Evolutionary conservation across 2,113 vertebrate genomes (phyloP).

Genomic region (Pterocles gutturalis): DNA sequence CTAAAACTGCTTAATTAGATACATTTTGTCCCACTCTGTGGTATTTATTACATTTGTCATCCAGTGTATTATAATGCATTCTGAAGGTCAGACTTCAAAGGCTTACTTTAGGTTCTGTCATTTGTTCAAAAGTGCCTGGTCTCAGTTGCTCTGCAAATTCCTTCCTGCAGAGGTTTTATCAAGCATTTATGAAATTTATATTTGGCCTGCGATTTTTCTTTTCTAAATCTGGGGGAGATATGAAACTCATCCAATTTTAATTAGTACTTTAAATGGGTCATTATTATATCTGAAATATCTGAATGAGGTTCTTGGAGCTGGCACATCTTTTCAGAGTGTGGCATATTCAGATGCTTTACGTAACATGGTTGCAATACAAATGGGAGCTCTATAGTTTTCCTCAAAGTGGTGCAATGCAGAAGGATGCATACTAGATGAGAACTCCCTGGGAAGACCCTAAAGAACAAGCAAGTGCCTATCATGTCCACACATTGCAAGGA

Average conservation of each 20-base stretch:
- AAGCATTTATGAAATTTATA: constrained; percentile 40
- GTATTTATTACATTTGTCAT: constrained; percentile 4
- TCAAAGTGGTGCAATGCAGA: not conserved
- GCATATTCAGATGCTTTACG: not conserved
- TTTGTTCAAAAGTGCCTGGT: not conserved
- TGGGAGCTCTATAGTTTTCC: not conserved
- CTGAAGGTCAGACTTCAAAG: constrained; percentile 48
- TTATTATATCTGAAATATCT: constrained; percentile 44
- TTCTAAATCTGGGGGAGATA: not conserved
- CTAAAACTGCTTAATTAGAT: not conserved
- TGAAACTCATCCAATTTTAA: constrained; percentile 48
- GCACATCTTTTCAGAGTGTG: not conserved
- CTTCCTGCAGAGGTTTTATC: constrained; percentile 10
- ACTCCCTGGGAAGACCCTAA: not conserved
- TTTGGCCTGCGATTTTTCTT: constrained; percentile 34
- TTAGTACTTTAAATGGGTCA: constrained; percentile 49
- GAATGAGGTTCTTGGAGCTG: constrained; percentile 17
- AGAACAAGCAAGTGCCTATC: not conserved
- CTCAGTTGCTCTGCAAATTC: not conserved
- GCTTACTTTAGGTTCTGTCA: not conserved
- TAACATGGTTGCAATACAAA: not conserved
- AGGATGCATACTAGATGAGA: not conserved
- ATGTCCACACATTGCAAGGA: not conserved
- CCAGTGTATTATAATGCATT: not conserved
- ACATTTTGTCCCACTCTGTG: not conserved